Conservation (phyloP, 2,113 vertebrate species). For the Pseudonaja textilis region DNA sequence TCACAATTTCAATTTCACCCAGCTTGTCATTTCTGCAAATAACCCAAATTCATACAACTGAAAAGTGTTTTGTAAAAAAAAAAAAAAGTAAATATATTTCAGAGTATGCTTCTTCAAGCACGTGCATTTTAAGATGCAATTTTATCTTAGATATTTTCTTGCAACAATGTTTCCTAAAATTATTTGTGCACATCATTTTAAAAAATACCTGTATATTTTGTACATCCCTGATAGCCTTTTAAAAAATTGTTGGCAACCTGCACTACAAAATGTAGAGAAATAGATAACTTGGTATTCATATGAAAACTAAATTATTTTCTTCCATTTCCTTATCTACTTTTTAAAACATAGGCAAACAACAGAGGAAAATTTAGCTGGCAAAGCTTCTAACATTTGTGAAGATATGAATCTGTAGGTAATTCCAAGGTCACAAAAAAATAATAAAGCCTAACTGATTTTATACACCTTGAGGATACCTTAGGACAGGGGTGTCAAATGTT, state of each 20-base stretch:
- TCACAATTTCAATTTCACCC: background rate
- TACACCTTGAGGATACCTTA: background rate
- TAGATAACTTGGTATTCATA: background rate
- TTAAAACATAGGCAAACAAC: background rate
- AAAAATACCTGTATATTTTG: background rate
- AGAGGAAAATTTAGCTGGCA: background rate
- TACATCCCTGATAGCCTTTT: background rate
- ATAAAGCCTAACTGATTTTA: background rate
- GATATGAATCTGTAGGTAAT: background rate
- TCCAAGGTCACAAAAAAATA: background rate
- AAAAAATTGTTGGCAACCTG: background rate
- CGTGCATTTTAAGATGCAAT: background rate
- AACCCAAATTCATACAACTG: background rate
- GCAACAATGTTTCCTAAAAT: background rate
- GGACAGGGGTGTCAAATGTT: no score
- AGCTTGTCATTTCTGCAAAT: background rate
- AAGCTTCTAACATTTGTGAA: background rate
- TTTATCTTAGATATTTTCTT: background rate
- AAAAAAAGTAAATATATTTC: background rate
- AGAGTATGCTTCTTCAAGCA: background rate
- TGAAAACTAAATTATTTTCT: background rate
- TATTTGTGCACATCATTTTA: background rate
- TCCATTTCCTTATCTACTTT: background rate
- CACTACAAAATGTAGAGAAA: background rate
- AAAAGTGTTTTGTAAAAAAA: background rate